Evolutionary conservation across 2,888 invertebrate species (phyloP).

Genomic region (Anthrax anthrax): DNA sequence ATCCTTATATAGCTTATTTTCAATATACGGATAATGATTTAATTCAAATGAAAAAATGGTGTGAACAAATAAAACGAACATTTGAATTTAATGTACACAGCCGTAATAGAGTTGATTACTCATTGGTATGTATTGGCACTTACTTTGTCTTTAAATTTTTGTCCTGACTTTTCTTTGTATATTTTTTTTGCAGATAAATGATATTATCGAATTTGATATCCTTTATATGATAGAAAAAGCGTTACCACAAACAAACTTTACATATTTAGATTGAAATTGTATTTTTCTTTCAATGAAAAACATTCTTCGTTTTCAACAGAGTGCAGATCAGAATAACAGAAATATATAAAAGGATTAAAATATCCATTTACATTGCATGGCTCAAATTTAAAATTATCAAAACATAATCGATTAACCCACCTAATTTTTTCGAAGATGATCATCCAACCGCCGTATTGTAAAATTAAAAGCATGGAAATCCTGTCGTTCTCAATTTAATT

Average conservation of each 20-base stretch:
- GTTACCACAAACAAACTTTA: background rate
- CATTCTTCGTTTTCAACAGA: too few species aligned
- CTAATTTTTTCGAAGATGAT: too few species aligned
- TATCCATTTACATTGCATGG: background rate
- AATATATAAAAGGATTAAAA: background rate
- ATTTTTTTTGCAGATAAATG: slow-evolving; percentile 1
- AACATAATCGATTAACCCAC: too few species aligned
- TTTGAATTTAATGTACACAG: background rate
- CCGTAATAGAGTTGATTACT: background rate
- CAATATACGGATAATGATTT: background rate
- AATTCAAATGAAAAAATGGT: background rate
- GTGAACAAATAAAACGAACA: background rate
- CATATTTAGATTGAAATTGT: too few species aligned
- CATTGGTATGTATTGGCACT: background rate
- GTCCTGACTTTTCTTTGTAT: background rate
- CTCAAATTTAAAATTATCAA: too few species aligned
- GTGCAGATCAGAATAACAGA: too few species aligned
- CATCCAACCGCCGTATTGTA: too few species aligned
- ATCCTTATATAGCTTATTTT: background rate
- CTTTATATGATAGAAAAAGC: background rate
- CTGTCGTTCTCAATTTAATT: too few species aligned
- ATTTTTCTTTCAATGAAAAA: too few species aligned
- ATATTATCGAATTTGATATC: slow-evolving; percentile 1
- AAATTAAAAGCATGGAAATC: too few species aligned
- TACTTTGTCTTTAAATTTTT: background rate